A percentile compares a stretch with the other conserved stretches of the same genome.
Conservation (phyloP, 2,797 vertebrate species). For the Cynopterus sphinx region DNA sequence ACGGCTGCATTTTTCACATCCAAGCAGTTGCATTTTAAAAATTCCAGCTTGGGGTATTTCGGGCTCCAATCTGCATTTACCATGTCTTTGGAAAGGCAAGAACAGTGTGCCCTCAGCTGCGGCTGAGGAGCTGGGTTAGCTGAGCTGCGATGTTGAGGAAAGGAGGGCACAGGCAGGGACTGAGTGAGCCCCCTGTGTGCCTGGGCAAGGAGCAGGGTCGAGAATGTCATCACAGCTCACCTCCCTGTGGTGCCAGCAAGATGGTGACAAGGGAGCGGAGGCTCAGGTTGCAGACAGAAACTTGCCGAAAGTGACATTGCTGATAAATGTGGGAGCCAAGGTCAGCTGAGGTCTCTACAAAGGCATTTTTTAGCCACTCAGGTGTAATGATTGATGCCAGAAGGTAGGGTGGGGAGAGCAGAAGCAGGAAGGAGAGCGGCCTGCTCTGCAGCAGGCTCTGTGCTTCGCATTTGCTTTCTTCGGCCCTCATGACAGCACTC, state of each 20-base stretch:
- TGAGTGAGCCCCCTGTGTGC: rapidly evolving
- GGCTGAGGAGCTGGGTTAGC: not conserved
- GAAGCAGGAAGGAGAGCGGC: not conserved
- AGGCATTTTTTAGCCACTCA: not conserved
- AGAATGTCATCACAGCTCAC: not conserved
- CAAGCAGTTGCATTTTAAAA: not conserved
- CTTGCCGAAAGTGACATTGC: not conserved
- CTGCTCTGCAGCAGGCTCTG: not conserved
- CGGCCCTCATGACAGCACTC: not conserved
- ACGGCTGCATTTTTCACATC: slow-evolving; percentile 51
- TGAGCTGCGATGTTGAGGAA: not conserved
- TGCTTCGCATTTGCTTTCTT: not conserved
- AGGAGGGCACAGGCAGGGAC: not conserved
- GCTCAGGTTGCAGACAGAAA: not conserved
- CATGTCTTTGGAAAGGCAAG: slow-evolving; percentile 19
- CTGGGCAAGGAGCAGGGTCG: not conserved
- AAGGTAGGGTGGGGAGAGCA: not conserved
- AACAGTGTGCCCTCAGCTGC: rapidly evolving
- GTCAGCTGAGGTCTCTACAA: not conserved
- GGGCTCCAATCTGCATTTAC: not conserved
- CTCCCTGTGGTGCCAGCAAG: not conserved
- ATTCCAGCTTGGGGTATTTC: not conserved
- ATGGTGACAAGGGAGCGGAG: not conserved
- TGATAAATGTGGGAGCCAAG: not conserved
- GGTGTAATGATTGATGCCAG: not conserved